Conservation (phyloP, 2,797 vertebrate genomes). For the Anomalospiza imberbis region DNA sequence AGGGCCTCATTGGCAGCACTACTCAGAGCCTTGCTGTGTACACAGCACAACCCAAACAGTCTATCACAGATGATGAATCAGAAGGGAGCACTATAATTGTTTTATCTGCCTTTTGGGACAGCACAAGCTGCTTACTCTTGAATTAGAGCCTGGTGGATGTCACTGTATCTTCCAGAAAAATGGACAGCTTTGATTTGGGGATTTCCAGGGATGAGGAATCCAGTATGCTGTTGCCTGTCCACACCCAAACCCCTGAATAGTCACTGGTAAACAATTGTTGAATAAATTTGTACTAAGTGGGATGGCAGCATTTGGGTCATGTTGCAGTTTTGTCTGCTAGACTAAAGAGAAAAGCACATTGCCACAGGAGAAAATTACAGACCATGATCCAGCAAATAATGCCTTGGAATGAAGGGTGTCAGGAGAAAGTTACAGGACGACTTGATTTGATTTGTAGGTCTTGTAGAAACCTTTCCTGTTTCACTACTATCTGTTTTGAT, state of each 20-base stretch:
- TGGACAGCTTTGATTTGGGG: neutral
- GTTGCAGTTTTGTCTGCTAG: neutral
- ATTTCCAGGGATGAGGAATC: neutral
- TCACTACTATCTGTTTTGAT: neutral
- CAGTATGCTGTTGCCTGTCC: neutral
- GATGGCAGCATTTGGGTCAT: neutral
- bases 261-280: neutral
- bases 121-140: conserved; percentile 39
- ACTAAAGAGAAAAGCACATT: neutral
- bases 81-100: conserved; percentile 51
- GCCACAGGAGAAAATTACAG: neutral
- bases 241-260: neutral
- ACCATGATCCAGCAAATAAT: neutral
- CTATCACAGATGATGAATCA: conserved; percentile 39
- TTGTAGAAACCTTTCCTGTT: neutral
- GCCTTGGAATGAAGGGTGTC: neutral
- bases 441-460: neutral
- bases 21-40: neutral
- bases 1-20: neutral
- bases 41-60: conserved; percentile 9
- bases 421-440: neutral
- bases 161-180: neutral
- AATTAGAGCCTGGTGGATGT: conserved; percentile 8
- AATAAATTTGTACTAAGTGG: neutral
- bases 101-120: conserved; percentile 55